Conservation (phyloP, 2,113 vertebrate species). For the Leptodactylus fuscus region DNA sequence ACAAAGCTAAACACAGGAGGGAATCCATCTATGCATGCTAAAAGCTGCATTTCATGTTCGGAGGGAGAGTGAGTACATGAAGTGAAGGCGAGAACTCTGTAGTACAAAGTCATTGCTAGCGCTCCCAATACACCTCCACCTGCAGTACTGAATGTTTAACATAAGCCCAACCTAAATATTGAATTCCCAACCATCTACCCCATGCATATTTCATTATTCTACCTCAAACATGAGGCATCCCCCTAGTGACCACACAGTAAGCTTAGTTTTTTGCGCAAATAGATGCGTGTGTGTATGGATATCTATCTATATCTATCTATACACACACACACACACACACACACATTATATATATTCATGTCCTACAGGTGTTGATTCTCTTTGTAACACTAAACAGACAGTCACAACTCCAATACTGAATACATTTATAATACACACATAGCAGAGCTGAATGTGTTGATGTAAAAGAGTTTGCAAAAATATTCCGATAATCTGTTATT, state of each 20-base stretch:
- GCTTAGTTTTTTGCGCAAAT: background rate
- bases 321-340: too few species aligned
- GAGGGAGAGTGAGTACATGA: constrained; percentile 13
- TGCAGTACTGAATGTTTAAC: background rate
- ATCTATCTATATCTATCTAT: too few species aligned
- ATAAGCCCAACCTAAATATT: background rate
- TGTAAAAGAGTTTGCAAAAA: too few species aligned
- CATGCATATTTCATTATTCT: constrained; percentile 25
- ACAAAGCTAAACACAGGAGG: constrained; percentile 57
- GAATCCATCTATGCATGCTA: constrained; percentile 49
- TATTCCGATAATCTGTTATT: too few species aligned
- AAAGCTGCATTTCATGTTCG: constrained; percentile 43
- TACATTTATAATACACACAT: too few species aligned
- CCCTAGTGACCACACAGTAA: background rate
- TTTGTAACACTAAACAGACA: background rate
- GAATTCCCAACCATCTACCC: constrained; percentile 1
- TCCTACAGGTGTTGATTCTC: background rate
- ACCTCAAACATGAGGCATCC: background rate
- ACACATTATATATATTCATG: too few species aligned
- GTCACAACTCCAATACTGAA: too few species aligned
- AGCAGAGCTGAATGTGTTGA: too few species aligned
- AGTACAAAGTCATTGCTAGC: constrained; percentile 29
- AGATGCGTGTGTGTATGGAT: background rate
- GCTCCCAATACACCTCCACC: constrained; percentile 28
- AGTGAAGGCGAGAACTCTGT: constrained; percentile 34